These are phyloP conservation scores for Cheumatopsyche charites DNA, from an alignment of 1,140 invertebrate species.

Conservation along the genomic window DNA sequence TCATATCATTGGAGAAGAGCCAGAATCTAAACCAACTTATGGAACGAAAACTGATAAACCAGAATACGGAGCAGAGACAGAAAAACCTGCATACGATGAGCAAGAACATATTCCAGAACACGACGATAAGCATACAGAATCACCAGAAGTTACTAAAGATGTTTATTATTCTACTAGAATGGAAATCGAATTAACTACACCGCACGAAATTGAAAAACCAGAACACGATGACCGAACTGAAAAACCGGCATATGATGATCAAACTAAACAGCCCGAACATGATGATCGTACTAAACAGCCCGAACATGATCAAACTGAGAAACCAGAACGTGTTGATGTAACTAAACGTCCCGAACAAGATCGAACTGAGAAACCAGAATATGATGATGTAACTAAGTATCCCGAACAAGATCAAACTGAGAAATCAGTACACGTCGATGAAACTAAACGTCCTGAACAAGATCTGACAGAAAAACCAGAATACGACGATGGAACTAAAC, in stretches of 20 bases:
- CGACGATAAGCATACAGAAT: background rate
- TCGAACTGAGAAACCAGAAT: background rate
- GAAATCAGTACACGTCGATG: too few species aligned
- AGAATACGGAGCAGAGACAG: background rate
- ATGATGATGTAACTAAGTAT: background rate
- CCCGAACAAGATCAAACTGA: background rate
- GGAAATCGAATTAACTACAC: too few species aligned
- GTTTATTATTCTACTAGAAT: background rate
- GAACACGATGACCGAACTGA: constrained; percentile 2
- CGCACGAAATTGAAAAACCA: background rate
- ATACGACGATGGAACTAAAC: background rate
- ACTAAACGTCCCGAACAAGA: background rate
- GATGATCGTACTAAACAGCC: background rate
- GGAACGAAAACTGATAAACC: background rate
- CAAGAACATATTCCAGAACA: constrained; percentile 27
- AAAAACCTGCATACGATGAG: constrained; percentile 14
- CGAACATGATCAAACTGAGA: background rate
- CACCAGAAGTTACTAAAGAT: background rate
- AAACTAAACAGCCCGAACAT: too few species aligned
- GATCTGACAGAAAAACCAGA: background rate
- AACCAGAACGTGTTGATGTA: too few species aligned
- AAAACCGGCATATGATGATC: constrained; percentile 4
- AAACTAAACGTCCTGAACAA: background rate
- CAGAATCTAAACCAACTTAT: background rate
- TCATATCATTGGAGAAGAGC: background rate